Conservation (phyloP, 1,140 invertebrate species). For the Drosophila saltans region DNA sequence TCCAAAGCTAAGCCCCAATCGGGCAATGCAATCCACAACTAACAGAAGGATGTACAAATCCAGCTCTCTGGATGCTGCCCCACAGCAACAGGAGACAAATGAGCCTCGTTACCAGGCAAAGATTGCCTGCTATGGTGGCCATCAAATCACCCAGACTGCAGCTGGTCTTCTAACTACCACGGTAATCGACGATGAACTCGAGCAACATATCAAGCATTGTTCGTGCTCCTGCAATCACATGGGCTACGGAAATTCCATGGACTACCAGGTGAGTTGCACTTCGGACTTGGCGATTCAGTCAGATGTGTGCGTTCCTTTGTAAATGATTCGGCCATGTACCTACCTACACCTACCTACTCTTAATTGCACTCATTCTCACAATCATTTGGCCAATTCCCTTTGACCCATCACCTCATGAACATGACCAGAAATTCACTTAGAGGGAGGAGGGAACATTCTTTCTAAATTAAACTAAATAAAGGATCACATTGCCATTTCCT, state of each 20-base stretch:
- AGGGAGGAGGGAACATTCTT: no score
- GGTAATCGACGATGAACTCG: slow-evolving; percentile 88
- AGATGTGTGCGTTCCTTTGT: slow-evolving; percentile 29
- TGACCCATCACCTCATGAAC: neutral
- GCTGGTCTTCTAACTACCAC: slow-evolving; percentile 67
- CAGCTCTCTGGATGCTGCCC: slow-evolving; percentile 52
- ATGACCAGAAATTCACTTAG: neutral
- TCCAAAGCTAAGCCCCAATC: slow-evolving; percentile 36
- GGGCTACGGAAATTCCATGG: slow-evolving; percentile 95
- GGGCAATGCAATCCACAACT: slow-evolving; percentile 54
- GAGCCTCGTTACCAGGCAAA: slow-evolving; percentile 48
- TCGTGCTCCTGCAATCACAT: slow-evolving; percentile 95
- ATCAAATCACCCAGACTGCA: slow-evolving; percentile 43
- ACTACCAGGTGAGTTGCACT: slow-evolving; percentile 89
- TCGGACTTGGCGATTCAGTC: neutral
- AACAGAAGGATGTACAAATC: slow-evolving; percentile 56
- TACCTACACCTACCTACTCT: slow-evolving; percentile 39
- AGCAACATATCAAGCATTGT: slow-evolving; percentile 93
- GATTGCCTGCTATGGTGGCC: slow-evolving; percentile 22
- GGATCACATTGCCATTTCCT: no score
- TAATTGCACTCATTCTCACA: slow-evolving; percentile 53
- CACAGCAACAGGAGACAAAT: slow-evolving; percentile 53
- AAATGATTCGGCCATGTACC: slow-evolving; percentile 61
- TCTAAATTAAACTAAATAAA: no score
- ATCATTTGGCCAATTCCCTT: slow-evolving; percentile 10